Base-by-base conservation (phyloP, 2,888 invertebrate genomes). In the Cactoblastis cactorum region DNA sequence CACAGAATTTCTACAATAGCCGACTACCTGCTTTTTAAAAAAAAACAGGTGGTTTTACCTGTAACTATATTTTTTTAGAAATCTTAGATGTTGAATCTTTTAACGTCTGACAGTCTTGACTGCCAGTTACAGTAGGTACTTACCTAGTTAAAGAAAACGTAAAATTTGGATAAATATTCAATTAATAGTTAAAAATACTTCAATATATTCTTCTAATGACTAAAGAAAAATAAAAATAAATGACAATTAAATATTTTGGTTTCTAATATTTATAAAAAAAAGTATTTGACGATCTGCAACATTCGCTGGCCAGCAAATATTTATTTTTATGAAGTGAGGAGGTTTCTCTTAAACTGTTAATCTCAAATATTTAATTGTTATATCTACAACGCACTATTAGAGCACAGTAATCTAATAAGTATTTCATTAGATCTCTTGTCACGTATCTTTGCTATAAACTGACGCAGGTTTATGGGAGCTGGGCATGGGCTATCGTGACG, bases 391-490 rank as follows among this genome's bases (percentile, higher is more conserved):
- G 45, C 22, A 47, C 47, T 47, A 51, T 48, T 11, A 45, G 28
- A 17, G 49, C 33, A 51, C 48, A 48, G 46, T 41, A 53, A 45
- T 15, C 1, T 11, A n/a, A n/a, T n/a, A n/a, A n/a, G 18, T 17
- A 17, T 12, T 18, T n/a, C 32, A 53, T 58, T 53, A 18, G 38
- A 28, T 24, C 18, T 33, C 55, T 33, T 12, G 51, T 54, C 55
- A 58, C 57, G 57, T 54, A 33, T 11, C 11, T 50, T 55, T 55
- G 51, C 55, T 39, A 50, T 53, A 58, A 38, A 22, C 49, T 28
- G 50, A 45, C 34, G 48, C 28, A 15, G 47, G 47, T 38, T 24
- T 46, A 46, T 35, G 14, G 46, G 35, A 22, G 35, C 19, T 8
- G 34, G 19, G 45, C 12, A 12, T 8, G 34, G 19, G 45, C 12